These are phyloP conservation scores for Agrotis exclamationis DNA, from an alignment of 2,888 invertebrate species.

Conservation along the genomic window DNA sequence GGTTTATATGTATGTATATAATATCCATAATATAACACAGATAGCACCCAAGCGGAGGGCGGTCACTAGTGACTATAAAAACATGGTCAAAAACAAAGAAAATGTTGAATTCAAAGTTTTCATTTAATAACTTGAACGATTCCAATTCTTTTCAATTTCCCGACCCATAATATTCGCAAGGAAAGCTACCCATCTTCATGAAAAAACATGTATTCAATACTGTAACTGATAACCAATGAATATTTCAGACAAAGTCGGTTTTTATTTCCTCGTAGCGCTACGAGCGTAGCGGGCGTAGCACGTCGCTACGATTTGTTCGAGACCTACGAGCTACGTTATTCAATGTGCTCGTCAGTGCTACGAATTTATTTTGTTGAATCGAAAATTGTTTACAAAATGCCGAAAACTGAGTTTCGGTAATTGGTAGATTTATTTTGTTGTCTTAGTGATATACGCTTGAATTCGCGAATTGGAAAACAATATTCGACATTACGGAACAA, in stretches of 20 bases:
- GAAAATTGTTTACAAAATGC: constrained; percentile 27
- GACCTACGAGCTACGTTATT: constrained; percentile 37
- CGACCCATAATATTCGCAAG: constrained; percentile 4
- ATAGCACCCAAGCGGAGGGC: too few species aligned
- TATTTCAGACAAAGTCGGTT: constrained; percentile 44
- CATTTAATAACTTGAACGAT: too few species aligned
- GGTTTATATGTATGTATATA: too few species aligned
- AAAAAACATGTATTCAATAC: constrained; percentile 49
- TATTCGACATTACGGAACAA: neutral
- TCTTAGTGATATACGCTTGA: neutral
- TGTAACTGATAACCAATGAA: constrained; percentile 56
- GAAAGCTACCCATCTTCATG: constrained; percentile 38
- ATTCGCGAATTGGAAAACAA: neutral
- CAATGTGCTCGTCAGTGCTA: constrained; percentile 28
- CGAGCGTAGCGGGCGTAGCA: constrained; percentile 55
- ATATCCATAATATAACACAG: too few species aligned
- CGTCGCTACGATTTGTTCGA: constrained; percentile 58
- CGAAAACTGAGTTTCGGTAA: constrained; percentile 3
- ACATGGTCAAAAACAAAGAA: neutral
- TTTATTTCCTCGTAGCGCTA: constrained; percentile 51
- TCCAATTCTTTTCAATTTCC: constrained; percentile 1
- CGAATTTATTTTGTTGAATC: constrained; percentile 41
- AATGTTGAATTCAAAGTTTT: neutral
- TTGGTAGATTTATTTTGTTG: neutral
- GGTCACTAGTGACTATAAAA: neutral